phyloP scores from a whole-genome alignment of 2,888 invertebrate genomes.

The Hirtodrosophila duncani region DNA sequence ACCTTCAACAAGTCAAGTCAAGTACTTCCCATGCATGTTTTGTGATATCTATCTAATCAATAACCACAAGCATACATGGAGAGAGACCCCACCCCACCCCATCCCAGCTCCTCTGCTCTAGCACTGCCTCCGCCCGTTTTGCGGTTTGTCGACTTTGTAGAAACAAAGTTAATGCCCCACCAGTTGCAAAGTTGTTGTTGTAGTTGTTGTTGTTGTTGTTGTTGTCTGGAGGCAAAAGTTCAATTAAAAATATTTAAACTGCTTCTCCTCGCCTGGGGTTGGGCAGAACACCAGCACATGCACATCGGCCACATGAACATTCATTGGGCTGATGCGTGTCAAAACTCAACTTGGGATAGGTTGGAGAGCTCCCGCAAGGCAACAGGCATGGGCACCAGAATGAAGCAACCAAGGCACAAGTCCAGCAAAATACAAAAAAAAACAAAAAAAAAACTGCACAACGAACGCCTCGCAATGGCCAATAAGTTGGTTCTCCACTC shows the following conservation, averaged over 20 bases:
- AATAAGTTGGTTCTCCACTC: constrained; percentile 24
- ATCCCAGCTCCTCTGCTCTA: neutral
- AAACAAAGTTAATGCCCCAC: constrained; percentile 35
- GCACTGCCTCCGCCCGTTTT: neutral
- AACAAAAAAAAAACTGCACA: constrained; percentile 27
- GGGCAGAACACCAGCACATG: constrained; percentile 17
- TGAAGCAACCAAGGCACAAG: constrained; percentile 24
- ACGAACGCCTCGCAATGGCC: constrained; percentile 55
- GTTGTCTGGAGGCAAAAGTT: constrained; percentile 67
- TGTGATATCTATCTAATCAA: constrained; percentile 58
- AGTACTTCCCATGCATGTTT: constrained; percentile 17
- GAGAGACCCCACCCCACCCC: constrained; percentile 29
- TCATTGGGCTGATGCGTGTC: constrained; percentile 67
- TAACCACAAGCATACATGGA: constrained; percentile 59
- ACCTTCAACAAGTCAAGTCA: constrained; percentile 13
- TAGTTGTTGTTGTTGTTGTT: constrained; percentile 8
- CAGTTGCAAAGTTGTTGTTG: constrained; percentile 23
- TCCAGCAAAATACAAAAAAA: constrained; percentile 20
- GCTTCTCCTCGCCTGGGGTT: constrained; percentile 30
- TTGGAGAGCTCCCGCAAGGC: constrained; percentile 73
- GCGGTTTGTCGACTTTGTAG: constrained; percentile 44
- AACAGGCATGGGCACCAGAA: constrained; percentile 29
- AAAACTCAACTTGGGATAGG: constrained; percentile 77
- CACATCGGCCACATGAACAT: constrained; percentile 1
- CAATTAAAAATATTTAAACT: constrained; percentile 73